Evolutionary conservation across 2,888 invertebrate genomes (phyloP), one percentile per base, ranked within the genome.

Genomic region (Cinara cedri): DNA sequence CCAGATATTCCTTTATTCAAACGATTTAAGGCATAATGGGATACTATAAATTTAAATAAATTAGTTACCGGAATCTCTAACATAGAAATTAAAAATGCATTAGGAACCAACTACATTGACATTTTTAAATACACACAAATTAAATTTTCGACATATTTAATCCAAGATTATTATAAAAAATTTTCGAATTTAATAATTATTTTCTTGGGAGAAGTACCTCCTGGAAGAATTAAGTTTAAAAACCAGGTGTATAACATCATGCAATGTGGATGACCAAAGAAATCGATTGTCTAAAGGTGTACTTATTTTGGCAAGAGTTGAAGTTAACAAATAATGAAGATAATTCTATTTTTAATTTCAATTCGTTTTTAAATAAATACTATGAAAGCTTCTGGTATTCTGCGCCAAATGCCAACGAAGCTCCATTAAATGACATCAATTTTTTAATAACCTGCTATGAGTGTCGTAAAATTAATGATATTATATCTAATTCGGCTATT

Each of bases 311-410:
- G 54, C 19, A 54, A 19, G 19, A 54, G 54, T 54, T 54, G n/a
- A 54, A n/a, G 54, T 54, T 54, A 54, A n/a, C 10, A 21, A 55
- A 55, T 10, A 19, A 55, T 55, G 54, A 55, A n/a, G 54, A 9
- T 19, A 55, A 55, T 19, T 55, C 11, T 55, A 55, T 55, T 55
- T 55, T 55, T 55, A n/a, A 55, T 55, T 55, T 55, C 11, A 55
- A 55, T 55, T 55, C n/a, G n/a, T n/a, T n/a, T n/a, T n/a, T n/a
- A n/a, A n/a, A n/a, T n/a, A n/a, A n/a, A n/a, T n/a, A n/a, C n/a
- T n/a, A n/a, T n/a, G n/a, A n/a, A n/a, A n/a, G n/a, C n/a, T n/a
- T n/a, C n/a, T n/a, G n/a, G n/a, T n/a, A n/a, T n/a, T n/a, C n/a
- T n/a, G n/a, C n/a, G n/a, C n/a, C n/a, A n/a, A n/a, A n/a, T n/a